phyloP scores from a whole-genome alignment of 2,888 invertebrate genomes.

The Platycnemis pennipes region DNA sequence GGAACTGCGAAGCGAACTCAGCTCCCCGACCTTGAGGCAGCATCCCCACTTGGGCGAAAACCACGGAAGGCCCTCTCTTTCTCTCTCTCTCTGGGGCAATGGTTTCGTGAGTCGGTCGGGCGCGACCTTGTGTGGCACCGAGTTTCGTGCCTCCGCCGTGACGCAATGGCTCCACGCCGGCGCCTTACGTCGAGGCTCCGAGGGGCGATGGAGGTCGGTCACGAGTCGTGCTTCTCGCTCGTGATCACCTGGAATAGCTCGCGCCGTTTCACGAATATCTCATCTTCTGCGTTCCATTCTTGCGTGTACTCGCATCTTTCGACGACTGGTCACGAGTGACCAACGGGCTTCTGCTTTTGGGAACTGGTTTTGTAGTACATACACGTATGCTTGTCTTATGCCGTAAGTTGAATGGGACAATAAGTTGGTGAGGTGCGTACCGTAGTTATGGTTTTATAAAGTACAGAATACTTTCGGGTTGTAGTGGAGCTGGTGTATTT shows the following conservation, averaged over 20 bases:
- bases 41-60: background rate
- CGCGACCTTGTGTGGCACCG: constrained; percentile 11
- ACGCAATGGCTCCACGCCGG: background rate
- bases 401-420: no score
- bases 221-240: background rate
- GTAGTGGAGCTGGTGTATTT: no score
- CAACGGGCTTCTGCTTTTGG: no score
- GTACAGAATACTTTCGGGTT: no score
- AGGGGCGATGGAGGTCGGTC: background rate
- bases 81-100: background rate
- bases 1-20: background rate
- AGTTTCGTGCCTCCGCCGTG: background rate
- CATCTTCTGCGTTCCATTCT: background rate
- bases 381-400: no score
- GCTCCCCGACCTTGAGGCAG: background rate
- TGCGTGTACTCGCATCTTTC: no score
- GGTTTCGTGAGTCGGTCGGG: background rate
- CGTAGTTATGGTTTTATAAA: no score
- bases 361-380: no score
- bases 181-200: background rate
- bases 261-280: background rate
- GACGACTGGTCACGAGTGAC: no score
- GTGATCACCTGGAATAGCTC: background rate
- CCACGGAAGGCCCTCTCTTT: background rate
- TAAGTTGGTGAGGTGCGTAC: no score